Base-by-base conservation (phyloP, 2,797 vertebrate species). In the Poeciliopsis paucimaculata region DNA sequence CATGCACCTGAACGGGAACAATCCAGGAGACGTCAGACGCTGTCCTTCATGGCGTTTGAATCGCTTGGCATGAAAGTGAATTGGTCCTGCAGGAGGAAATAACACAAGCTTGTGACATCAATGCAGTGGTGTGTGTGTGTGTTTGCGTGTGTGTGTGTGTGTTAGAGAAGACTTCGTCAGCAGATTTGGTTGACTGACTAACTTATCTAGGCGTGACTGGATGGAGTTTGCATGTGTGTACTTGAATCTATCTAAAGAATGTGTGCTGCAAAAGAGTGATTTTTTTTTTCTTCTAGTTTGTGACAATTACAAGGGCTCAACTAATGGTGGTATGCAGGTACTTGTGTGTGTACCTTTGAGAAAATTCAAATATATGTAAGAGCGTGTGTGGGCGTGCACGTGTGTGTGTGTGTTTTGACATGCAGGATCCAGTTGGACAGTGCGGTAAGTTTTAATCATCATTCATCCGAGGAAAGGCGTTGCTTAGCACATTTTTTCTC, bases 311-410 rank as follows among this genome's bases (percentile, higher is more conserved):
- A 87, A 83, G 88, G 79, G 91, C 91, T 92, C 91, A 91, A 93
- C 89, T 86, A 89, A 93, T 93, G 90, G 78, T 85, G 94, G 93
- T 89, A 94, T 94, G 92, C 83, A 39, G 91, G 90, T 83, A 36
- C 81, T 77, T 87, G 76, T 86, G 68, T 82, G 80, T 85, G 80
- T 76, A 87, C 81, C 73, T 81, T 10, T 68, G 89, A 93, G 91
- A 93, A 94, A 89, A 76, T 88, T 80, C 1, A 12, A 79, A 72
- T 82, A 62, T 78, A 73, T 77, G 36, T 81, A 51, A 77, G 80
- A 64, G 77, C 31, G 64, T 41, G 39, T 41, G 39, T 41, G 1
- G 7, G 39, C 39, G 60, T 57, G 82, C 41, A 2, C 2, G 11
- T 3, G 43, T n/a, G 78, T 66, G 75, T 47, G 60, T 77, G 66